Conservation (phyloP, 2,113 vertebrate genomes). For the Addax nasomaculatus region DNA sequence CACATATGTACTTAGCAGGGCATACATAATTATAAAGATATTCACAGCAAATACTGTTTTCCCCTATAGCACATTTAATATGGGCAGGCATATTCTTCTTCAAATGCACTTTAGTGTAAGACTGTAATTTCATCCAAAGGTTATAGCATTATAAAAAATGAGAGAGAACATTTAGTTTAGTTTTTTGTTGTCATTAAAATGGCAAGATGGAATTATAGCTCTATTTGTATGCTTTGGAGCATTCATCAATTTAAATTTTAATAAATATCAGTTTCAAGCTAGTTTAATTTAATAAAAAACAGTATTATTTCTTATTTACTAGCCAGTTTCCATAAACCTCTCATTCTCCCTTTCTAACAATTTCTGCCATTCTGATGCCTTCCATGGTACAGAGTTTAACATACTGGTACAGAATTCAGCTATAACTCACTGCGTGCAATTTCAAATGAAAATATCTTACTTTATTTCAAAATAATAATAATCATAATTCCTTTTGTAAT, state of each 20-base stretch:
- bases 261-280: conserved; percentile 4
- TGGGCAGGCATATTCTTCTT: neutral
- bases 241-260: conserved; percentile 30
- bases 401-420: neutral
- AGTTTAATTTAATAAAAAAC: neutral
- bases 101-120: neutral
- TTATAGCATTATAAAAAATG: neutral
- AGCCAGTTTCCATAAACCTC: neutral
- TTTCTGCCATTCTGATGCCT: neutral
- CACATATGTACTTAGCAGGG: neutral
- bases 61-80: neutral
- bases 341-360: neutral
- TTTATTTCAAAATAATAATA: neutral
- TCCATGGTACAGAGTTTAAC: neutral
- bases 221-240: neutral
- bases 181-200: neutral
- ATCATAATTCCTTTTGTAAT: neutral
- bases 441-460: neutral
- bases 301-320: neutral
- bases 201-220: neutral
- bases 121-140: conserved; percentile 27
- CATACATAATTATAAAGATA: neutral
- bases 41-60: conserved; percentile 26
- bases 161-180: neutral
- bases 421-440: neutral